Percentiles rank a stretch among this genome's conserved stretches.
These are phyloP conservation scores for Hystrix cristata DNA, from an alignment of 2,113 vertebrate species.

Conservation along the genomic window DNA sequence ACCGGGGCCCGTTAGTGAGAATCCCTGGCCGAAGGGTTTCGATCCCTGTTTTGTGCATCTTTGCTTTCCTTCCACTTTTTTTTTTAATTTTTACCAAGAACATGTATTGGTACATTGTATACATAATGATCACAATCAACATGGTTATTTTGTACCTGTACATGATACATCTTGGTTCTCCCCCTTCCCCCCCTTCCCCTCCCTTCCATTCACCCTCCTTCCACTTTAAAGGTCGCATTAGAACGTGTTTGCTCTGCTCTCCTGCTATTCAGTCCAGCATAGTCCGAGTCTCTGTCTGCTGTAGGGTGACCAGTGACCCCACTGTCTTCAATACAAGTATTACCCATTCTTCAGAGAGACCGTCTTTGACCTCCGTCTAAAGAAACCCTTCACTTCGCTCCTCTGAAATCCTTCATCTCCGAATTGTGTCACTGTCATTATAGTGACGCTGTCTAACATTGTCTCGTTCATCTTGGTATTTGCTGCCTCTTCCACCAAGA, in stretches of 20 bases:
- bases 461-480: background rate
- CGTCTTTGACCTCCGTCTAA: background rate
- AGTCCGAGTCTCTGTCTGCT: no score
- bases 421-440: rapidly evolving
- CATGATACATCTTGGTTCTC: no score
- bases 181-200: no score
- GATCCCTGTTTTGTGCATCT: background rate
- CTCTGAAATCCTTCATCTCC: no score
- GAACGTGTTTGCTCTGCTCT: no score
- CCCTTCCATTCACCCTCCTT: background rate
- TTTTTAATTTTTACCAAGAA: no score
- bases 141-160: no score
- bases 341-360: background rate
- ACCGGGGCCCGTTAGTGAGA: no score
- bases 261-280: rapidly evolving
- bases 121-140: no score
- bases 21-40: background rate
- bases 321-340: background rate
- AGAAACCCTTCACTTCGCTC: background rate
- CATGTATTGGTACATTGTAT: no score
- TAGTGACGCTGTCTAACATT: background rate
- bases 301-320: background rate
- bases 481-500: rapidly evolving
- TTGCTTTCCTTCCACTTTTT: background rate
- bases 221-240: background rate